Percentiles rank a stretch among this genome's conserved stretches.
These are phyloP conservation scores for Euspilapteryx auroguttella DNA, from an alignment of 2,888 invertebrate species.

Conservation along the genomic window DNA sequence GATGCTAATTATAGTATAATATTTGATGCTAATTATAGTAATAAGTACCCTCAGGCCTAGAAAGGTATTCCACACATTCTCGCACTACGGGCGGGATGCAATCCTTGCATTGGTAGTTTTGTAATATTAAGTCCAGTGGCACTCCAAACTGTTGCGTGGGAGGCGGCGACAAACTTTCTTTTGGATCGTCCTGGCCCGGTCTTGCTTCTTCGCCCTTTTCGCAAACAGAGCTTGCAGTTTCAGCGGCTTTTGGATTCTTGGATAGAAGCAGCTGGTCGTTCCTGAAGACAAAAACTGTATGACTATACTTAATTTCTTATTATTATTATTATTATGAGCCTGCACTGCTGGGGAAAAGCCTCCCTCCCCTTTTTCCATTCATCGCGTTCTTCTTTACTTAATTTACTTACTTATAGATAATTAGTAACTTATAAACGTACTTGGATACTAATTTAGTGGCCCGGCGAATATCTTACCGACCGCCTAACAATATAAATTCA, in stretches of 20 bases:
- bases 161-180: slow-evolving; percentile 23
- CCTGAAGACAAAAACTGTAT: slow-evolving; percentile 54
- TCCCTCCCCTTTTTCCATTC: no score
- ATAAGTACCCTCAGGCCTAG: slow-evolving; percentile 87
- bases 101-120: slow-evolving; percentile 70
- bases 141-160: slow-evolving; percentile 95
- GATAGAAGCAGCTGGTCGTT: slow-evolving; percentile 75
- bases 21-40: no score
- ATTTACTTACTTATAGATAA: no score
- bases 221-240: slow-evolving; percentile 17
- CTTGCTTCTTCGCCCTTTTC: slow-evolving; percentile 8
- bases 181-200: background rate
- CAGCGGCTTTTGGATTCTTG: slow-evolving; percentile 50
- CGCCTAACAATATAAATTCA: no score
- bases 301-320: no score
- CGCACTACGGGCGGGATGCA: slow-evolving; percentile 92
- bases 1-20: no score
- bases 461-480: no score
- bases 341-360: no score
- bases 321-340: no score
- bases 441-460: no score
- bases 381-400: no score
- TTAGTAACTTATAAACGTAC: no score
- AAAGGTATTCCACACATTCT: slow-evolving; percentile 88
- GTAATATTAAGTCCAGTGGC: slow-evolving; percentile 86